Evolutionary conservation across 2,888 invertebrate genomes (phyloP).

Genomic region (Drosophila testacea): DNA sequence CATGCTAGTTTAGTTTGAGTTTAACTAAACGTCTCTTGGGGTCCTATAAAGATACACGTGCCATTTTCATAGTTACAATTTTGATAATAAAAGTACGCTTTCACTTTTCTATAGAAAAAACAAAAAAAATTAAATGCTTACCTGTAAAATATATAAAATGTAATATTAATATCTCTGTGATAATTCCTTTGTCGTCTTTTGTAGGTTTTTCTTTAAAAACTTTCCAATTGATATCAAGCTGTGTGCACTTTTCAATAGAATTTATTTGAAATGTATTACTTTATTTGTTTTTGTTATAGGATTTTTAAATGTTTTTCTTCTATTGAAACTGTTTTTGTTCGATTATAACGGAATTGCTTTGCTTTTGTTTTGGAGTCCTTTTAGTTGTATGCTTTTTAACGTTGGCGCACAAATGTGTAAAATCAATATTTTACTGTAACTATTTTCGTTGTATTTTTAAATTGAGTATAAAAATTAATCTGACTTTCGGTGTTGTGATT

Average conservation of each 20-base stretch:
- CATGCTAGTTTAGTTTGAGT: conserved; percentile 55
- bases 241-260: conserved; percentile 44
- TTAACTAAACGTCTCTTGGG: conserved; percentile 37
- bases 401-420: conserved; percentile 43
- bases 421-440: conserved; percentile 46
- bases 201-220: conserved; percentile 44
- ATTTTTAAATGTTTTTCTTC: conserved; percentile 20
- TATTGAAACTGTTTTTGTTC: conserved; percentile 28
- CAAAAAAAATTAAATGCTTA: conserved; percentile 39
- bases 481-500: conserved; percentile 75
- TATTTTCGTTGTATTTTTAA: conserved; percentile 35
- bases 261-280: conserved; percentile 27
- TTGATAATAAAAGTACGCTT: neutral
- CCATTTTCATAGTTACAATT: neutral
- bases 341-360: conserved; percentile 23
- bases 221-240: conserved; percentile 54
- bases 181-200: conserved; percentile 36
- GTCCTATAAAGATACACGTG: conserved; percentile 34
- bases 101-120: neutral
- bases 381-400: conserved; percentile 34
- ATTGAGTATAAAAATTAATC: conserved; percentile 70
- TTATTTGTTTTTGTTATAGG: conserved; percentile 19
- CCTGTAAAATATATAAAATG: conserved; percentile 81
- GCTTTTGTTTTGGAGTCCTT: conserved; percentile 23
- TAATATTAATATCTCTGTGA: conserved; percentile 63